Conservation (phyloP, 2,113 vertebrate genomes). For the Apus apus region DNA sequence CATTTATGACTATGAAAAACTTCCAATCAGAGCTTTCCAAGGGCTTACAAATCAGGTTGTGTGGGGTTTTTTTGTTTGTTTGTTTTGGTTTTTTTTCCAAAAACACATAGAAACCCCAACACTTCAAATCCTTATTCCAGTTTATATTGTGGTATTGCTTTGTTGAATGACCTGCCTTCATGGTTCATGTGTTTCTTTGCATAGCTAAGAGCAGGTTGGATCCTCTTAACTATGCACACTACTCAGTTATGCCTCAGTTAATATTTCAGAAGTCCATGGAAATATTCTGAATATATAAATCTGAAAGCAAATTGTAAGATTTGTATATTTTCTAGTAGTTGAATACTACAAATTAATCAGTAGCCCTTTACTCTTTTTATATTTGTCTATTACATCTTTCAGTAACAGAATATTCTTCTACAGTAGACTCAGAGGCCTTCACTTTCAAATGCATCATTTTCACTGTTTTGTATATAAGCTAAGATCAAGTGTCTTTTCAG, state of each 20-base stretch:
- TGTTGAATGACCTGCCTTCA: background rate
- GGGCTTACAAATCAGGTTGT: background rate
- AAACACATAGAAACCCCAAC: accelerated
- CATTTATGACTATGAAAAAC: background rate
- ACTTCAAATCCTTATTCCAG: background rate
- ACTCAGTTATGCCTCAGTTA: background rate
- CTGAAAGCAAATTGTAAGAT: background rate
- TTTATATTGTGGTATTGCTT: background rate
- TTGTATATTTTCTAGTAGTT: background rate
- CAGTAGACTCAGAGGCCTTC: background rate
- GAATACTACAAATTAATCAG: background rate
- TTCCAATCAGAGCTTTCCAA: background rate
- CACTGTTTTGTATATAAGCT: background rate
- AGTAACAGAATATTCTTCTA: background rate
- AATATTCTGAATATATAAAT: background rate
- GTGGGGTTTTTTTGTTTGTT: too few species aligned
- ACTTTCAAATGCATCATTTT: background rate
- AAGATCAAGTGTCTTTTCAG: background rate
- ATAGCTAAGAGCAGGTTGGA: background rate
- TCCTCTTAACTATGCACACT: background rate
- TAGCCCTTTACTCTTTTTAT: background rate
- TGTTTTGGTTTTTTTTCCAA: too few species aligned
- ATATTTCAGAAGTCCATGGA: background rate
- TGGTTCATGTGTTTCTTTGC: background rate
- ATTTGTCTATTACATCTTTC: background rate